A percentile compares a stretch with the other conserved stretches of the same genome.
phyloP scores from a whole-genome alignment of 92 coral and sea anemone genomes.

The Porites lobata region DNA sequence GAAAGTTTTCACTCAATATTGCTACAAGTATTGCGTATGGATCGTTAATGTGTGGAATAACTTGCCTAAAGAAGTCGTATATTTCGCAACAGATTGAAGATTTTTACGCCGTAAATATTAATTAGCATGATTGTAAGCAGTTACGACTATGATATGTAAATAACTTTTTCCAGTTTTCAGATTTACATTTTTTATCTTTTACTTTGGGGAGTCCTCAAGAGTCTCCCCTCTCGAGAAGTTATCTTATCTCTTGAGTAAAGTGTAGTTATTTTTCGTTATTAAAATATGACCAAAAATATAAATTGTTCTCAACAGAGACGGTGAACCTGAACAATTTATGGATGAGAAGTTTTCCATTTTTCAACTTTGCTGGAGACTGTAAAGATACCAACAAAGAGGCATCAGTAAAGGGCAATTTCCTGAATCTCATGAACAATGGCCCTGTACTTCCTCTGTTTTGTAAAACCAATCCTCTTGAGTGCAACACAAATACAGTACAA shows the following conservation, averaged over 20 bases:
- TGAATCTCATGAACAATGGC: not conserved
- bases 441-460: conserved; percentile 69
- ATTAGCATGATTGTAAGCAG: too few relatives aligned
- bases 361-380: conserved; percentile 74
- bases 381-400: conserved; percentile 53
- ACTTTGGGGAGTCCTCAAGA: too few relatives aligned
- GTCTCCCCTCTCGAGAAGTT: not conserved
- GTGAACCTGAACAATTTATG: not conserved
- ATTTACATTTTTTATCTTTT: too few relatives aligned
- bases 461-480: conserved; percentile 16
- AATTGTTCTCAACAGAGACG: not conserved
- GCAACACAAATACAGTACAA: conserved; percentile 52
- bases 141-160: too few relatives aligned
- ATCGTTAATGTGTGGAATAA: too few relatives aligned
- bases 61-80: too few relatives aligned
- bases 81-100: too few relatives aligned
- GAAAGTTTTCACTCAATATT: too few relatives aligned
- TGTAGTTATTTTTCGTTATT: not conserved
- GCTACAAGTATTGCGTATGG: too few relatives aligned
- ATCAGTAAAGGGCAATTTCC: conserved; percentile 27
- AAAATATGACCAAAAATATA: too few relatives aligned
- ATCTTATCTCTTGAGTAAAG: not conserved
- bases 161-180: too few relatives aligned
- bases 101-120: too few relatives aligned
- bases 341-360: not conserved